Evolutionary conservation across 2,888 invertebrate genomes (phyloP).

Genomic region (Zhuqinia jingwanae): DNA sequence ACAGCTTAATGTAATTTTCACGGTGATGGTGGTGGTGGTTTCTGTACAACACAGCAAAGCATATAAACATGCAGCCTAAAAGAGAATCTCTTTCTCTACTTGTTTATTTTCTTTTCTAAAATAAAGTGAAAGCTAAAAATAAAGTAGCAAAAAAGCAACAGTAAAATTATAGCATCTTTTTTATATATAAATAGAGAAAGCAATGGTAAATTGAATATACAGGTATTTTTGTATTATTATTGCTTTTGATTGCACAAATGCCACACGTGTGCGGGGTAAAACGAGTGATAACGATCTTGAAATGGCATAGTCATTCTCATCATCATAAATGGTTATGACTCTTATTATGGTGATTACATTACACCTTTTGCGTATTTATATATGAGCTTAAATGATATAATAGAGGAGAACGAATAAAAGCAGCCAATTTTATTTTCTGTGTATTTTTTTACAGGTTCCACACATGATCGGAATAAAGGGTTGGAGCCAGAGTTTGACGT

Average conservation of each 20-base stretch:
- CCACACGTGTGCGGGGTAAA: background rate
- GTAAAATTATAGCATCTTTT: too few relatives aligned
- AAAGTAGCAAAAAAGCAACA: too few relatives aligned
- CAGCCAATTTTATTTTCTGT: conserved; percentile 3
- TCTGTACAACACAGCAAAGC: background rate
- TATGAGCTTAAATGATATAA: background rate
- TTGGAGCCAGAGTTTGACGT: conserved; percentile 90
- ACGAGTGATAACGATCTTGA: conserved; percentile 32
- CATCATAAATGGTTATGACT: conserved; percentile 48
- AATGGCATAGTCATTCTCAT: conserved; percentile 22
- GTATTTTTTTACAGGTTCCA: conserved; percentile 48
- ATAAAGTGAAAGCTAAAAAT: too few relatives aligned
- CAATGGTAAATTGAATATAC: conserved; percentile 50
- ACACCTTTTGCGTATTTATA: conserved; percentile 12
- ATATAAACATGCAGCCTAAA: background rate
- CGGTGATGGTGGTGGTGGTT: background rate
- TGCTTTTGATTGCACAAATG: background rate
- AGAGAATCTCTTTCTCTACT: too few relatives aligned
- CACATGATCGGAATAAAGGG: conserved; percentile 73
- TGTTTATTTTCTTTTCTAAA: too few relatives aligned
- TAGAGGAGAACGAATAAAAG: background rate
- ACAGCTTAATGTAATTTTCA: conserved; percentile 22
- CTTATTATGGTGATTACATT: conserved; percentile 49
- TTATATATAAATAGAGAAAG: too few relatives aligned
- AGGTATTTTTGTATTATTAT: conserved; percentile 22